Evolutionary conservation across 1,140 invertebrate species (phyloP).

Genomic region (Oscheius sp.): DNA sequence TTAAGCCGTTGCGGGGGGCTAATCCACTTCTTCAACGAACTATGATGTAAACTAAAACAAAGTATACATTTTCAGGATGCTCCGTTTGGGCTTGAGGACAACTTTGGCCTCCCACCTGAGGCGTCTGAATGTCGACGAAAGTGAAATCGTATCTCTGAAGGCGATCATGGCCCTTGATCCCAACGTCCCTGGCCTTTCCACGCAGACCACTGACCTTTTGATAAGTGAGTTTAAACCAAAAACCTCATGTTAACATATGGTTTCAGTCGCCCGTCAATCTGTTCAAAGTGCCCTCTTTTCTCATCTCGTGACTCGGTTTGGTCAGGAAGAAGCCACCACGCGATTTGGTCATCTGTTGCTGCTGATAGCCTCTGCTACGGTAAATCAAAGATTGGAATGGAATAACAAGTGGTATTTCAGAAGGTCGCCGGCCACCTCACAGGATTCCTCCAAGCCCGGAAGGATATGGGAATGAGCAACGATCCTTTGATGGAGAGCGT

Average conservation of each 20-base stretch:
- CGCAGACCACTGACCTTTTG: slow-evolving; percentile 35
- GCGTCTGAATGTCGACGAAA: slow-evolving; percentile 23
- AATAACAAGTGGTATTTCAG: slow-evolving; percentile 14
- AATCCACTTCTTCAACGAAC: too few relatives aligned
- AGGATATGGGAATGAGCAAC: not conserved
- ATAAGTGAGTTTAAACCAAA: not conserved
- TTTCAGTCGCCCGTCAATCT: slow-evolving; percentile 47
- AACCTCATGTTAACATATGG: not conserved
- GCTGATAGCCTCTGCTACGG: slow-evolving; percentile 51
- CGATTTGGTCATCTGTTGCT: slow-evolving; percentile 52
- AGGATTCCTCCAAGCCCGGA: slow-evolving; percentile 5
- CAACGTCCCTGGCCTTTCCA: slow-evolving; percentile 41
- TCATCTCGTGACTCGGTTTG: slow-evolving; percentile 41
- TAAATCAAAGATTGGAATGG: slow-evolving; percentile 1
- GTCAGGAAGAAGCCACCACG: slow-evolving; percentile 41
- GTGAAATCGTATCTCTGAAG: slow-evolving; percentile 54
- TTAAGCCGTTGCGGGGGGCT: too few relatives aligned
- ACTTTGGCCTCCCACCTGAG: slow-evolving; percentile 20
- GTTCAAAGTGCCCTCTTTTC: slow-evolving; percentile 55
- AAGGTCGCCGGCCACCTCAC: slow-evolving; percentile 16
- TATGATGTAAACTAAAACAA: too few relatives aligned
- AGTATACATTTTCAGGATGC: slow-evolving; percentile 27
- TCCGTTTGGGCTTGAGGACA: slow-evolving; percentile 27
- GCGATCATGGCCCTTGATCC: slow-evolving; percentile 57
- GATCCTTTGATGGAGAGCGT: not conserved